Conservation (phyloP, 2,113 vertebrate species). For the Labeo catla region DNA sequence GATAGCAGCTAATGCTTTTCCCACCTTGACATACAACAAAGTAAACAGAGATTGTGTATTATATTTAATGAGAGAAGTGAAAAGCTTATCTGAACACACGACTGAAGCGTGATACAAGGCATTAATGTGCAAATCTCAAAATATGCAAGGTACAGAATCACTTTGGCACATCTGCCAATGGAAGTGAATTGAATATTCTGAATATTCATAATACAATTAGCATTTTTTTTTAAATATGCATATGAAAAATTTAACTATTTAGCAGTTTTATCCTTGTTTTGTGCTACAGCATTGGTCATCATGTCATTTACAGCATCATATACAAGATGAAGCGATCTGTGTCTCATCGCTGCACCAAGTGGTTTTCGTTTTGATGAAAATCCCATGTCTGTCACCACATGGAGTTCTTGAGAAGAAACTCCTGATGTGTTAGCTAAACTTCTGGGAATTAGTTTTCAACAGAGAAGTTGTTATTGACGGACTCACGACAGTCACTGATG, state of each 20-base stretch:
- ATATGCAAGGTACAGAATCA: background rate
- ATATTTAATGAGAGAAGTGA: background rate
- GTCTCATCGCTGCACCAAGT: background rate
- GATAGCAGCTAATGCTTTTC: background rate
- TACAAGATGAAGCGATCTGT: too few relatives aligned
- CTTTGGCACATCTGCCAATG: background rate
- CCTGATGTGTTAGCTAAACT: too few relatives aligned
- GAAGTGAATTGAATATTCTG: background rate
- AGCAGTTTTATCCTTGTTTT: too few relatives aligned
- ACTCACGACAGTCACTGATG: background rate
- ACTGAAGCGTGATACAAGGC: background rate
- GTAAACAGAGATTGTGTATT: background rate
- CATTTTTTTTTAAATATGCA: background rate
- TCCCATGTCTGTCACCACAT: too few relatives aligned
- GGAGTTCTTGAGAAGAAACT: background rate
- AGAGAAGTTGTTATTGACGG: background rate
- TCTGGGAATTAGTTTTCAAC: too few relatives aligned
- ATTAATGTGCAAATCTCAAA: background rate
- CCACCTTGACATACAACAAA: background rate
- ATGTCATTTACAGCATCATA: too few relatives aligned
- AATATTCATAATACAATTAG: background rate
- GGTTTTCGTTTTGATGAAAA: background rate
- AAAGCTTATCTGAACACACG: background rate
- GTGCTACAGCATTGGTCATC: too few relatives aligned
- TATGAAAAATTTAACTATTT: too few relatives aligned